Evolutionary conservation across 2,888 invertebrate genomes (phyloP), one percentile per base, ranked within the genome.

Genomic region (Dexiosoma caninum): DNA sequence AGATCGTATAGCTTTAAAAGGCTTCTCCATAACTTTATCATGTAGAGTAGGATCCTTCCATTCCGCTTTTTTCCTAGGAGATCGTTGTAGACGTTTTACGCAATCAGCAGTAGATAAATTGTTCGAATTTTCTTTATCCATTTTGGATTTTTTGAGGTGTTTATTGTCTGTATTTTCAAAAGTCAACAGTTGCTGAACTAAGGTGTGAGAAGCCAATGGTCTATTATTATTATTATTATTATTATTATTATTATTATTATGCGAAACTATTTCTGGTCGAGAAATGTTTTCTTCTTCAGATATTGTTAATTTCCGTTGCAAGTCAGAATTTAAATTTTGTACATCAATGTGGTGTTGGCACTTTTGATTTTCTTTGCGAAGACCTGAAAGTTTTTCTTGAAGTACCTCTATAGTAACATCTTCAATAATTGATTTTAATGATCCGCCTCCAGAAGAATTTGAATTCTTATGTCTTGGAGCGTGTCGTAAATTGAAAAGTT

Each of bases 71-170:
- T 70, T 77, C 30, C 14, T 49, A 9, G 66, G 55, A 0, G 67
- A 51, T 32, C 64, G 67, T 14, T 72, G 67, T 21, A 81, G 12
- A 49, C 81, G 72, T 59, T 72, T 78, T 40, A 81, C 60, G 23
- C 32, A 9, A 4, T 37, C 40, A 7, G 32, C n/a, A 23, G 35
- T 1, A n/a, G 27, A 12, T 9, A 7, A 19, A 2, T 32, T 35
- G 16, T 19, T 42, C 1, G 32, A 19, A 27, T 32, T 67, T 57
- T 70, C 51, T 21, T 59, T 70, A 2, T n/a, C 23, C 16, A 0
- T 19, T 1, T 67, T 44, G 46, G 0, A 55, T 27, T 21, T 49
- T 55, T 21, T 9, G 16, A n/a, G 6, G 4, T 19, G 23, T 2
- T 51, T 59, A n/a, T 59, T 59, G 14, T 64, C 46, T 0, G 4